phyloP scores from a whole-genome alignment of 2,113 vertebrate species.

The Bagarius yarrelli region DNA sequence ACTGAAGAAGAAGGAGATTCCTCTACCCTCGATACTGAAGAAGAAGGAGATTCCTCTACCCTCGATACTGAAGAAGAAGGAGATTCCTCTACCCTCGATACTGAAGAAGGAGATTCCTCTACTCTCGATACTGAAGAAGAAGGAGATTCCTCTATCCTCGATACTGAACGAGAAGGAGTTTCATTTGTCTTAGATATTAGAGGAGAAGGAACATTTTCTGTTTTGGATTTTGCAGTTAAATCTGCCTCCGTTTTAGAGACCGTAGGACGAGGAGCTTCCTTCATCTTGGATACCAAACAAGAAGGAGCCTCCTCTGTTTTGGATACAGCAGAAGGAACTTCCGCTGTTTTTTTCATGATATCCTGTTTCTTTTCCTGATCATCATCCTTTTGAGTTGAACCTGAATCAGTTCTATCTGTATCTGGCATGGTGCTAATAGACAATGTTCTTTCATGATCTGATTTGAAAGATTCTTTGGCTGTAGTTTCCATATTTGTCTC shows the following conservation, averaged over 20 bases:
- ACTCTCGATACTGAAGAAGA: slow-evolving; percentile 13
- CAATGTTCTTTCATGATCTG: neutral
- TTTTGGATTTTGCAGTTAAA: too few relatives aligned
- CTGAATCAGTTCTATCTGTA: neutral
- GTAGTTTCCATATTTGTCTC: neutral
- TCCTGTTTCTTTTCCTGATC: neutral
- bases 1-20: neutral
- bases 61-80: too few relatives aligned
- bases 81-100: too few relatives aligned
- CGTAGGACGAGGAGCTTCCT: too few relatives aligned
- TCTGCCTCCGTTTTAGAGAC: too few relatives aligned
- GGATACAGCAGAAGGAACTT: neutral
- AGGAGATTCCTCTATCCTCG: neutral
- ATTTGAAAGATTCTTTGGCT: slow-evolving; percentile 21
- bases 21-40: too few relatives aligned
- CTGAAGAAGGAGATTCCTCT: neutral
- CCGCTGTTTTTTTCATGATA: neutral
- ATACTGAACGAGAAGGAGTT: too few relatives aligned
- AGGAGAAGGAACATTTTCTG: too few relatives aligned
- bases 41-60: too few relatives aligned
- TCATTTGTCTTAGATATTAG: too few relatives aligned
- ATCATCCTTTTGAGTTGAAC: neutral
- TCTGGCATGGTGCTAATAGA: neutral
- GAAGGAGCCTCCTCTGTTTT: too few relatives aligned
- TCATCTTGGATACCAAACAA: too few relatives aligned